phyloP scores from a whole-genome alignment of 2,797 vertebrate genomes.

The Anas bernieri region DNA sequence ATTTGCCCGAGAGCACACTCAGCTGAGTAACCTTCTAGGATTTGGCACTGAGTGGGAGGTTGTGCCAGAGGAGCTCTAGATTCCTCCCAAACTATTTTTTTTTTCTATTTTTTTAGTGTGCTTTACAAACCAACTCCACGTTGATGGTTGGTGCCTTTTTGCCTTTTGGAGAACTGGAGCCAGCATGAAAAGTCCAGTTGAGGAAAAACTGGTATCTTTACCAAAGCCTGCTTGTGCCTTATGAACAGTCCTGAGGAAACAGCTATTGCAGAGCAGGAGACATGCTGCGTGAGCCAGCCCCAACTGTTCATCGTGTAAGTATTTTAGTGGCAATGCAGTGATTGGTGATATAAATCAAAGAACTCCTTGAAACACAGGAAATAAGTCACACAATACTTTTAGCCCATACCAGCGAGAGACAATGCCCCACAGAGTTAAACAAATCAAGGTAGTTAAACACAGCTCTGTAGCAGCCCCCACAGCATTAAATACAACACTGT shows the following conservation, averaged over 20 bases:
- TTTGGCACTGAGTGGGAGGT: neutral
- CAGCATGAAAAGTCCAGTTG: neutral
- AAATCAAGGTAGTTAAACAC: neutral
- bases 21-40: neutral
- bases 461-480: neutral
- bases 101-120: neutral
- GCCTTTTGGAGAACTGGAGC: neutral
- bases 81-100: neutral
- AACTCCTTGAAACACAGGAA: neutral
- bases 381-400: neutral
- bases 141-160: neutral
- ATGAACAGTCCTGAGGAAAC: neutral
- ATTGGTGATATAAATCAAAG: neutral
- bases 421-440: neutral
- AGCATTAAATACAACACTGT: neutral
- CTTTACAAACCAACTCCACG: neutral
- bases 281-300: neutral
- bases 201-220: neutral
- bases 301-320: neutral
- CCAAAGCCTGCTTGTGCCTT: neutral
- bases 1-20: neutral
- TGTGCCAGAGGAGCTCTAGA: neutral
- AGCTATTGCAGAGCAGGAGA: neutral
- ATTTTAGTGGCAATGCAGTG: neutral
- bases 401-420: neutral